Conservation (phyloP, 2,113 vertebrate species). For the Poeciliopsis occidentalis region DNA sequence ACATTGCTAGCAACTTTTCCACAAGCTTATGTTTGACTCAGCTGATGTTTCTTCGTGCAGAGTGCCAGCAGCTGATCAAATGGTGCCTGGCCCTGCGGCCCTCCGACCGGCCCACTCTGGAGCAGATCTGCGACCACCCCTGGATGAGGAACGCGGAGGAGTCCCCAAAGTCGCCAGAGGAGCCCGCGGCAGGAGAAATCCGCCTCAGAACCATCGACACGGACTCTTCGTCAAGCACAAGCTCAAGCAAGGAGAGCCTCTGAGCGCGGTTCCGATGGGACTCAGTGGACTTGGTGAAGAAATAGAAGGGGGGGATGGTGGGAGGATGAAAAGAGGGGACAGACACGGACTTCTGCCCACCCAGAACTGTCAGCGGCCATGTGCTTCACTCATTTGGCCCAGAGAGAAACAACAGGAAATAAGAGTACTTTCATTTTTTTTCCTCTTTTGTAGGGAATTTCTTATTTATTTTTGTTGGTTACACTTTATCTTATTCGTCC, state of each 20-base stretch:
- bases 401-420: slow-evolving; percentile 56
- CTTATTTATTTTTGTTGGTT: slow-evolving; percentile 83
- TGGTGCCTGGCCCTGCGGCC: slow-evolving; percentile 96
- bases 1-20: not conserved
- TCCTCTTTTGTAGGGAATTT: slow-evolving; percentile 80
- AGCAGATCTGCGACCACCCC: slow-evolving; percentile 94
- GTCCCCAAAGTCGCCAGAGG: slow-evolving; percentile 80
- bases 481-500: slow-evolving; percentile 73
- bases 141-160: slow-evolving; percentile 88
- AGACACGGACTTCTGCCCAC: slow-evolving; percentile 62
- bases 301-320: not conserved
- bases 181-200: slow-evolving; percentile 82
- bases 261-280: slow-evolving; percentile 79
- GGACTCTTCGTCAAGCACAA: slow-evolving; percentile 93
- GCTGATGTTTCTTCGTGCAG: slow-evolving; percentile 66
- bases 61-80: slow-evolving; percentile 96
- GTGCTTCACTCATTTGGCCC: slow-evolving; percentile 36
- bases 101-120: slow-evolving; percentile 93
- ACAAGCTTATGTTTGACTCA: not conserved
- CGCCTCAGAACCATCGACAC: slow-evolving; percentile 88
- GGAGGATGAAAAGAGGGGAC: slow-evolving; percentile 64
- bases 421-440: slow-evolving; percentile 59
- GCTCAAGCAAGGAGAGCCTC: slow-evolving; percentile 96
- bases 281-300: slow-evolving; percentile 66
- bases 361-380: slow-evolving; percentile 35